Evolutionary conservation across 2,797 vertebrate species (phyloP), one percentile per base, ranked within the genome.

Genomic region (Phyllotis vaccarum): DNA sequence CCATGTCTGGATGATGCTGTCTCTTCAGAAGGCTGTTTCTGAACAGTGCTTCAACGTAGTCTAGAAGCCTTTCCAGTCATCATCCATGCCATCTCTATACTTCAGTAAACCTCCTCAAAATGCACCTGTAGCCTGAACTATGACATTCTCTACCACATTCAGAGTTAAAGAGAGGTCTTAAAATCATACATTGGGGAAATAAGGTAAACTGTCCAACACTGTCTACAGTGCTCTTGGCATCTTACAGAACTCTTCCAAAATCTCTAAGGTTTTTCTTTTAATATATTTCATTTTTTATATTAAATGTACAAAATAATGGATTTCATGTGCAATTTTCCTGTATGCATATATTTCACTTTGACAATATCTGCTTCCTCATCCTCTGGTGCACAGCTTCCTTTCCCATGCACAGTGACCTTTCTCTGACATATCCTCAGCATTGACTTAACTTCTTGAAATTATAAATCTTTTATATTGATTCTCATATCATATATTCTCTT

Each of bases 371-470:
- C 5, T 2, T 40, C 54, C 2, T 34, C 31, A 34, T 14, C 2
- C 68, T 40, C 54, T 31, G 3, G 11, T 21, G 9, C 16, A 21
- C 10, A 27, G 29, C 31, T 56, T 37, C 27, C 37, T 43, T 16
- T 19, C 86, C 29, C n/a, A 11, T 40, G n/a, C n/a, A n/a, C n/a
- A n/a, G 37, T 56, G 85, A 56, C 40, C 34, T 40, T 43, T 24
- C 54, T 40, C 86, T 72, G 5, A 21, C 66, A 40, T 37, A 34
- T 12, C 34, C 64, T 86, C 66, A 19, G 3, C 56, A 68, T 70
- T 66, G 9, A 49, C 54, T 64, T 93, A 88, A 76, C 34, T 70
- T 27, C 37, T 94, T 80, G 13, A 81, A 79, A 88, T 82, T 37
- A 11, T n/a, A 60, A 34, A 37, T 83, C 54, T 87, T 75, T 58